Conservation (phyloP, 2,113 vertebrate genomes). For the Gadus macrocephalus region DNA sequence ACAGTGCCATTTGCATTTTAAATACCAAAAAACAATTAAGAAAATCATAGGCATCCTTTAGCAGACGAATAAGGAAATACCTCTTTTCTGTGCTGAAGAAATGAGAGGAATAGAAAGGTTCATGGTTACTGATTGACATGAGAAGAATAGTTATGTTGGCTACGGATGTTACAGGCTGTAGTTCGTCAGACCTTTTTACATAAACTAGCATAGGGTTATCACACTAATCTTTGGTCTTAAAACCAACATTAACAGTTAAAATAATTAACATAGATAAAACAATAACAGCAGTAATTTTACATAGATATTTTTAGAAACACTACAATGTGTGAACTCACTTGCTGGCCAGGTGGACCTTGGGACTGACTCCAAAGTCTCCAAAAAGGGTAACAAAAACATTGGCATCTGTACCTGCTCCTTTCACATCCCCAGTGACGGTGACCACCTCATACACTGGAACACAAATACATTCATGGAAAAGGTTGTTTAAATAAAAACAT, state of each 20-base stretch:
- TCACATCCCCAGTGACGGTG: slow-evolving; percentile 87
- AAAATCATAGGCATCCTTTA: slow-evolving; percentile 40
- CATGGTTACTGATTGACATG: slow-evolving; percentile 39
- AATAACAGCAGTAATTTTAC: no score
- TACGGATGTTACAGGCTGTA: background rate
- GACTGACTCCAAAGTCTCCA: slow-evolving; percentile 90
- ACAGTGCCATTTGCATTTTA: slow-evolving; percentile 64
- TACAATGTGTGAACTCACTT: slow-evolving; percentile 78
- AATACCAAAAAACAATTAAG: slow-evolving; percentile 55
- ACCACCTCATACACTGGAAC: slow-evolving; percentile 91
- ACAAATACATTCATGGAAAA: slow-evolving; percentile 9
- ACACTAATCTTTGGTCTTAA: background rate
- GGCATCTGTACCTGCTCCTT: slow-evolving; percentile 91
- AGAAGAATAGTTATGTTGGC: background rate
- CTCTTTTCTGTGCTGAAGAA: slow-evolving; percentile 92
- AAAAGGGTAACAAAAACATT: slow-evolving; percentile 95
- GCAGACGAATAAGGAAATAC: slow-evolving; percentile 70
- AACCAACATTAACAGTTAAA: no score
- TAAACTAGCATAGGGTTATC: background rate
- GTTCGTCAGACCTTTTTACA: background rate
- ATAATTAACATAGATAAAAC: no score
- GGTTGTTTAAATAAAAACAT: background rate
- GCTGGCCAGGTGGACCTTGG: slow-evolving; percentile 95
- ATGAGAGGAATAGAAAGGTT: slow-evolving; percentile 72
- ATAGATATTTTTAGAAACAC: no score